Evolutionary conservation across 2,888 invertebrate species (phyloP), one percentile per base, ranked within the genome.

Genomic region (Lapara coniferarum): DNA sequence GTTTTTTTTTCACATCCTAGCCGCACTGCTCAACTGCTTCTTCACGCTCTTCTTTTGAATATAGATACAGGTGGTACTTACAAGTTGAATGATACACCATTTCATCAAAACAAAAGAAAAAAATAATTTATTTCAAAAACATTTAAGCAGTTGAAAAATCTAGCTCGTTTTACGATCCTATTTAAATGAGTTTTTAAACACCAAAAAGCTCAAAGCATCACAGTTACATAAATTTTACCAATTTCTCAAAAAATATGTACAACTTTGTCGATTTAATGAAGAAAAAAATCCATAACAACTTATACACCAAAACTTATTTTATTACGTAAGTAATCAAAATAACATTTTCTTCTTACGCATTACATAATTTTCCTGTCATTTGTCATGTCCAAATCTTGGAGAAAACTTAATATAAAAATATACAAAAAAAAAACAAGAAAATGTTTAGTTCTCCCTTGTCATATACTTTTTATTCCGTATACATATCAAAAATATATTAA

Each of bases 201-300:
- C 63, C 63, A 63, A 63, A 44, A 63, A 63, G 49, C 49, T 63
- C 19, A 77, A 84, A 83, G 78, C 82, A 79, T 81, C 79, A 81
- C 80, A 81, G 81, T 57, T 49, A 52, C 51, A 59, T 59, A 55
- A 55, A 49, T 19, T 37, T 59, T 44, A 63, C 13, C 63, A 46
- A 63, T 63, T 63, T 63, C 12, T 63, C 16, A 46, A 63, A 63
- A 49, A 63, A 63, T 63, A 63, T 63, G 46, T 63, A 63, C 63
- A 63, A 19, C 63, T 49, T 63, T 49, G 19, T 49, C 46, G 49
- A 63, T 63, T 63, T 16, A 44, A n/a, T 19, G 49, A 46, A 16
- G 49, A 46, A 16, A 16, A 10, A 46, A 59, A n/a, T 44, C 10
- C 46, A 63, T 19, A 2, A 46, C 49, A 63, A 63, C 63, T 63